phyloP scores from a whole-genome alignment of 2,797 vertebrate species.

The Intellagama lesueurii region DNA sequence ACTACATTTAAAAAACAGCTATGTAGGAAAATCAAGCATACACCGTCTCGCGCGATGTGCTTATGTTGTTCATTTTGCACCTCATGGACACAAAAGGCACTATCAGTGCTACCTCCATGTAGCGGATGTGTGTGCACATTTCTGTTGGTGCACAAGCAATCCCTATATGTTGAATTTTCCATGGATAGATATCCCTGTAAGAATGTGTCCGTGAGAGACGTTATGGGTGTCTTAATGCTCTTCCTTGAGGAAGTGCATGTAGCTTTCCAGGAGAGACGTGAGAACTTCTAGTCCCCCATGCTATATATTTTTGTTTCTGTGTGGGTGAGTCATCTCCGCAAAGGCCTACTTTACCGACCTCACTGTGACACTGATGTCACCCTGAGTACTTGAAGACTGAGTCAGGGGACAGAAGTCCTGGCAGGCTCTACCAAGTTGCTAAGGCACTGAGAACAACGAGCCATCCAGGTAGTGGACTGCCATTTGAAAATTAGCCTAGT shows the following conservation, averaged over 20 bases:
- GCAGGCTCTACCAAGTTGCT: no score
- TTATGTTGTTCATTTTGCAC: not conserved
- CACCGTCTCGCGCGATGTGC: not conserved
- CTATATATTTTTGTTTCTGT: not conserved
- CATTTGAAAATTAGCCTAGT: not conserved
- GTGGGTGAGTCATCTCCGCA: not conserved
- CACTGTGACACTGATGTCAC: not conserved
- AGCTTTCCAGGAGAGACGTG: not conserved
- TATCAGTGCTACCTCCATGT: not conserved
- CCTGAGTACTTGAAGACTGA: not conserved
- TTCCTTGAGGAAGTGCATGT: not conserved
- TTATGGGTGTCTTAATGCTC: no score
- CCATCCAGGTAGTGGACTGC: no score
- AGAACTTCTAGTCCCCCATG: not conserved
- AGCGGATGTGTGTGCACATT: no score
- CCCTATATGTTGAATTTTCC: not conserved
- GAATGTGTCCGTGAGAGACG: not conserved
- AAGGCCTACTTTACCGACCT: not conserved
- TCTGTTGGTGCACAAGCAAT: no score
- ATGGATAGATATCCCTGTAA: not conserved
- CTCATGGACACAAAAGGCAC: not conserved
- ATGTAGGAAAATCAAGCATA: not conserved
- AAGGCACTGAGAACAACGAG: not conserved
- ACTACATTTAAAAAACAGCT: not conserved
- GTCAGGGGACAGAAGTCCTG: not conserved